These are phyloP conservation scores for Cancer borealis DNA, from an alignment of 2,888 invertebrate genomes.

Conservation along the genomic window DNA sequence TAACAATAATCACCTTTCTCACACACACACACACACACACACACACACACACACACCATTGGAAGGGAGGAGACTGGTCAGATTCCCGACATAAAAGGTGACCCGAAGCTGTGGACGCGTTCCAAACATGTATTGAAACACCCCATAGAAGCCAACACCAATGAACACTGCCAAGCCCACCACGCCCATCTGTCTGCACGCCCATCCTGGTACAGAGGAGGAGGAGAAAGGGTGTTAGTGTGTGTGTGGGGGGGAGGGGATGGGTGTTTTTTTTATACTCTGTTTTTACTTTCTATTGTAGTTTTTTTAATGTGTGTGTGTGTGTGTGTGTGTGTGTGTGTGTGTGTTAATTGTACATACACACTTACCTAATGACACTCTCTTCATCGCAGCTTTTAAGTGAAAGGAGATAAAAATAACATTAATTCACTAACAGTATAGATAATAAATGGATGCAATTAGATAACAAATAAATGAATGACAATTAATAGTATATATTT, in stretches of 20 bases:
- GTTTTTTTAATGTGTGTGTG: background rate
- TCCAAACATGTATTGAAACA: background rate
- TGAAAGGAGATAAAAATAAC: background rate
- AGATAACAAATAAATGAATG: no score
- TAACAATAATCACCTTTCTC: no score
- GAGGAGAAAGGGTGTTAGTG: no score
- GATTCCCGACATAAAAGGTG: background rate
- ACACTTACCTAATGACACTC: conserved; percentile 57
- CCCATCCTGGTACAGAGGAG: no score
- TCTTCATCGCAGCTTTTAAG: conserved; percentile 53
- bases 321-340: conserved; percentile 14
- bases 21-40: background rate
- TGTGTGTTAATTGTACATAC: background rate
- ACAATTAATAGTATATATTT: no score
- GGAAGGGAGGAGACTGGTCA: no score
- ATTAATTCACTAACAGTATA: no score
- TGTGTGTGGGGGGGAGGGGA: no score
- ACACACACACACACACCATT: background rate
- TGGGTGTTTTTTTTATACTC: background rate
- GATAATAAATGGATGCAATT: no score
- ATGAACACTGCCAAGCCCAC: no score
- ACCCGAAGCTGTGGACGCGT: background rate
- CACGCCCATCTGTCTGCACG: no score
- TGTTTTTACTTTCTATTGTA: background rate
- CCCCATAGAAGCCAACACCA: no score